Conservation (phyloP, 2,888 invertebrate genomes). For the Sericinus montela region DNA sequence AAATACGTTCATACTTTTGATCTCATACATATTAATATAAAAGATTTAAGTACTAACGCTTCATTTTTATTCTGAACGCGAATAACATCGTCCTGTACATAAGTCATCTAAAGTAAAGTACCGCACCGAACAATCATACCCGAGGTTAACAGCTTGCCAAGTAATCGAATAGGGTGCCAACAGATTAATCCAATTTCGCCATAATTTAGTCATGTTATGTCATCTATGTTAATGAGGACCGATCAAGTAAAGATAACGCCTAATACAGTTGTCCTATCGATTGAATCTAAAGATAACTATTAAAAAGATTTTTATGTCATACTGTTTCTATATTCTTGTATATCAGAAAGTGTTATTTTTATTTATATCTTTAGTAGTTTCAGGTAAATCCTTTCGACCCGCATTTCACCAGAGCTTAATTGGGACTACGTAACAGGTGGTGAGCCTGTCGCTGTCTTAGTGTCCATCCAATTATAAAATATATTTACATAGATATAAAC, state of each 20-base stretch:
- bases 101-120: slow-evolving; percentile 24
- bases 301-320: neutral
- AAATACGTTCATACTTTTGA: neutral
- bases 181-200: neutral
- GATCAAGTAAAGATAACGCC: neutral
- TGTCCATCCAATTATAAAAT: no score
- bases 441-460: no score
- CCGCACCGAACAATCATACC: slow-evolving; percentile 11
- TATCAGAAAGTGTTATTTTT: no score
- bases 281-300: neutral
- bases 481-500: no score
- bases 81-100: slow-evolving; percentile 11
- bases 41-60: slow-evolving; percentile 8
- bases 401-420: no score
- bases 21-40: slow-evolving; percentile 25
- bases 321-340: no score
- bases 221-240: neutral
- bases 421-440: no score
- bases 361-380: no score
- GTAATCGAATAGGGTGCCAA: neutral
- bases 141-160: neutral
- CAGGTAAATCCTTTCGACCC: no score
- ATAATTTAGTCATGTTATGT: neutral
- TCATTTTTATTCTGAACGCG: slow-evolving; percentile 18
- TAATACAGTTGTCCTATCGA: neutral